Evolutionary conservation across 2,113 vertebrate genomes (phyloP).

Genomic region (Tenrec ecaudatus): DNA sequence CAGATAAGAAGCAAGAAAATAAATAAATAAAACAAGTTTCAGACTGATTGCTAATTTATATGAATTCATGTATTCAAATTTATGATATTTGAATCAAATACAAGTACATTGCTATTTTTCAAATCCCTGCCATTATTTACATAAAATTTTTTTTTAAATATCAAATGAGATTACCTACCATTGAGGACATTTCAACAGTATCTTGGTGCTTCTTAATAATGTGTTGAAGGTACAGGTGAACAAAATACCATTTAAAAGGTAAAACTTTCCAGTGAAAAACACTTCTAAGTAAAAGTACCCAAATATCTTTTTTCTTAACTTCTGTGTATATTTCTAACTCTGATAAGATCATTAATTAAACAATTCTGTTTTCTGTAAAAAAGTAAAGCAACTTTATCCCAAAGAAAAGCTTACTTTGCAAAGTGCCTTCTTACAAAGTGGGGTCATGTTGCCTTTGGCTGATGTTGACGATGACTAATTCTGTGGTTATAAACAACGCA

Average conservation of each 20-base stretch:
- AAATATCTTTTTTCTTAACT: conserved; percentile 13
- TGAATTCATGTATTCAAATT: conserved; percentile 82
- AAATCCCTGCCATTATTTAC: conserved; percentile 75
- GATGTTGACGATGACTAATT: too few species aligned
- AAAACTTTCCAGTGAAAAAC: conserved; percentile 50
- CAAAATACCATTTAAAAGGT: conserved; percentile 60
- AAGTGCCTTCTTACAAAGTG: background rate
- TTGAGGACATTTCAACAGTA: conserved; percentile 73
- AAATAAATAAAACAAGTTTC: conserved; percentile 73
- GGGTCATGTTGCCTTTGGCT: too few species aligned
- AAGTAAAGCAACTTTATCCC: background rate
- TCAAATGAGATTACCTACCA: conserved; percentile 74
- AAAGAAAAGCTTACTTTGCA: background rate
- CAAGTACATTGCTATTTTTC: conserved; percentile 73
- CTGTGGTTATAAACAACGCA: too few species aligned
- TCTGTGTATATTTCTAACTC: background rate
- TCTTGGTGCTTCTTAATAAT: conserved; percentile 70
- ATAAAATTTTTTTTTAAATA: conserved; percentile 73
- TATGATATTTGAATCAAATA: conserved; percentile 81
- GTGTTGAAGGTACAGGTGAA: conserved; percentile 59
- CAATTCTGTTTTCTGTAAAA: background rate
- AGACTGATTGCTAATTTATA: conserved; percentile 82
- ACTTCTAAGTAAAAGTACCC: background rate
- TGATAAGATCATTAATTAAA: background rate
- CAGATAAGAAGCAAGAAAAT: conserved; percentile 68